Evolutionary conservation across 1,140 invertebrate species (phyloP).

Genomic region (Habropoda laboriosa): DNA sequence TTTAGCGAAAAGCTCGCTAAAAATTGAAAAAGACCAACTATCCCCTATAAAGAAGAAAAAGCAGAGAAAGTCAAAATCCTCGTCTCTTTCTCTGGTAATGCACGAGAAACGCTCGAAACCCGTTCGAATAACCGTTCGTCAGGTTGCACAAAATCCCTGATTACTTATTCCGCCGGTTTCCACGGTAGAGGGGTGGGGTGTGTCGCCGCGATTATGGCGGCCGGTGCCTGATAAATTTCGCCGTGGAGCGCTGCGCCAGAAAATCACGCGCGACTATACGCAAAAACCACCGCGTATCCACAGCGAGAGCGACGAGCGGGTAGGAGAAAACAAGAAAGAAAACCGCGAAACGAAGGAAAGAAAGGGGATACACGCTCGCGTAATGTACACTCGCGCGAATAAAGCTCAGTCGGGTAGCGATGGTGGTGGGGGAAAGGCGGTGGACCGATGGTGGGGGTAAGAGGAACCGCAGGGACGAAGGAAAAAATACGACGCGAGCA

Average conservation of each 20-base stretch:
- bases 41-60: too few species aligned
- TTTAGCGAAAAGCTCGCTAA: too few species aligned
- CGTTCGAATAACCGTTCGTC: neutral
- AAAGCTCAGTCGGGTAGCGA: conserved; percentile 11
- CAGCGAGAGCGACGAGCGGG: too few species aligned
- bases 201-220: conserved; percentile 37
- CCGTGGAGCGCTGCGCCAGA: too few species aligned
- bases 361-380: conserved; percentile 50
- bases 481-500: conserved; percentile 19
- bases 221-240: conserved; percentile 44
- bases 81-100: too few species aligned
- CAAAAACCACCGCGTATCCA: too few species aligned
- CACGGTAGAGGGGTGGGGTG: neutral
- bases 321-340: neutral
- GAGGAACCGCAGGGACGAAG: conserved; percentile 8
- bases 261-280: neutral
- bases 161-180: conserved; percentile 8
- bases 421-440: neutral
- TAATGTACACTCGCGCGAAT: conserved; percentile 60
- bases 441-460: neutral
- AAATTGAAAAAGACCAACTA: too few species aligned
- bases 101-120: neutral
- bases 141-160: neutral
- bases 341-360: neutral
- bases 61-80: too few species aligned